Conservation (phyloP, 2,888 invertebrate species). For the Agriopis leucophaearia region DNA sequence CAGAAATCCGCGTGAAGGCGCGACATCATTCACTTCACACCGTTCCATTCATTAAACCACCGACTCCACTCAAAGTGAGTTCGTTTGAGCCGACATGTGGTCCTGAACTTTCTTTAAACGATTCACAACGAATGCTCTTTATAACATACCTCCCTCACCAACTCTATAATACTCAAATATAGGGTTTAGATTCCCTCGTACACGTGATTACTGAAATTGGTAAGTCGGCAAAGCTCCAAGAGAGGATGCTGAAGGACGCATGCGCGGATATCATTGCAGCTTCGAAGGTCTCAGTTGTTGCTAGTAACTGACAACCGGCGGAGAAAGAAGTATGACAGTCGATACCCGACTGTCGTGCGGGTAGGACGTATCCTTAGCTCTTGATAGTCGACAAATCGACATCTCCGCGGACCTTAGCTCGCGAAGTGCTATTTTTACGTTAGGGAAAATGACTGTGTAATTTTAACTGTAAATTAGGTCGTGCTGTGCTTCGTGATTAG, state of each 20-base stretch:
- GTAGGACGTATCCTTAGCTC: slow-evolving; percentile 54
- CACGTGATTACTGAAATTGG: slow-evolving; percentile 59
- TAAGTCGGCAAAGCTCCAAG: slow-evolving; percentile 46
- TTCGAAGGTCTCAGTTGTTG: slow-evolving; percentile 54
- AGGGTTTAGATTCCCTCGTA: slow-evolving; percentile 54
- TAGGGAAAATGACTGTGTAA: slow-evolving; percentile 51
- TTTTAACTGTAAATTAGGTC: slow-evolving; percentile 42
- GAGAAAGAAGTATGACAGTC: slow-evolving; percentile 67
- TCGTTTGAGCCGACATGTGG: slow-evolving; percentile 65
- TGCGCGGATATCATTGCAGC: slow-evolving; percentile 77
- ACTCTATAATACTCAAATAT: slow-evolving; percentile 29
- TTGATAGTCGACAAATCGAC: slow-evolving; percentile 21
- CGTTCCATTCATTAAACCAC: slow-evolving; percentile 63
- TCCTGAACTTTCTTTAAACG: slow-evolving; percentile 72
- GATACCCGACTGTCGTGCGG: slow-evolving; percentile 63
- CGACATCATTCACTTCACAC: slow-evolving; percentile 56
- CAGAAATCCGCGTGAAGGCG: slow-evolving; percentile 45
- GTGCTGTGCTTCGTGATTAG: slow-evolving; percentile 52
- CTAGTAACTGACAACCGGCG: slow-evolving; percentile 30
- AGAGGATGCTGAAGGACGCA: slow-evolving; percentile 72
- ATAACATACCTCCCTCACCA: background rate
- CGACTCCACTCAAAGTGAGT: slow-evolving; percentile 60
- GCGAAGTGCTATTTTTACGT: slow-evolving; percentile 48
- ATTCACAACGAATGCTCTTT: slow-evolving; percentile 49
- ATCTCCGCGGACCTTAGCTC: slow-evolving; percentile 33